These are phyloP conservation scores for Rutpela maculata DNA, from an alignment of 2,888 invertebrate genomes.

Conservation along the genomic window DNA sequence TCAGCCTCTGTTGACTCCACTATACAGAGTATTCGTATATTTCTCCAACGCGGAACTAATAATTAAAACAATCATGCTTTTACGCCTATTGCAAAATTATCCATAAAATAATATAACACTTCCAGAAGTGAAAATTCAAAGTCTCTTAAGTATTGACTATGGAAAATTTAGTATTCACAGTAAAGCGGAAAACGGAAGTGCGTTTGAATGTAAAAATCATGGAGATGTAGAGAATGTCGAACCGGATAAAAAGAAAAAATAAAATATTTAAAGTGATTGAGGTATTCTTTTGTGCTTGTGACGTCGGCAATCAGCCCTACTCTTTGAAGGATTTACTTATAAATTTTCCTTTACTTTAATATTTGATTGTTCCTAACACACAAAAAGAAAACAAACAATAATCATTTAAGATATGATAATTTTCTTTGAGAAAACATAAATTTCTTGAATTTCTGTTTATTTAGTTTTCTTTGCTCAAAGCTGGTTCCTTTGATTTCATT, in stretches of 20 bases:
- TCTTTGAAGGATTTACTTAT: conserved; percentile 25
- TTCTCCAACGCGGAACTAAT: too few species aligned
- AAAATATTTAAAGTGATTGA: conserved; percentile 37
- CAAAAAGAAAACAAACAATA: conserved; percentile 32
- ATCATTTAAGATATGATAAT: conserved; percentile 35
- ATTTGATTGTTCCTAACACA: conserved; percentile 31
- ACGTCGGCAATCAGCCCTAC: conserved; percentile 31
- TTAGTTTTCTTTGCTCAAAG: background rate
- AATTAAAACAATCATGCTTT: too few species aligned
- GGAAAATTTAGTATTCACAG: conserved; percentile 32
- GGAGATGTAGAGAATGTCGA: conserved; percentile 23
- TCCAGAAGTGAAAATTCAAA: background rate
- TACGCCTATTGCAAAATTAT: too few species aligned
- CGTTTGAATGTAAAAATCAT: conserved; percentile 29
- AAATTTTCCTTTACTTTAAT: conserved; percentile 30
- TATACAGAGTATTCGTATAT: too few species aligned
- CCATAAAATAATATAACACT: too few species aligned
- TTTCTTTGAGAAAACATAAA: conserved; percentile 1
- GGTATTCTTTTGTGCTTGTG: conserved; percentile 32
- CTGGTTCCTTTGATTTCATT: conserved; percentile 1
- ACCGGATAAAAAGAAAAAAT: conserved; percentile 33
- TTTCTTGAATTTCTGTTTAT: conserved; percentile 11
- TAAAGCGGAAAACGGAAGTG: conserved; percentile 36
- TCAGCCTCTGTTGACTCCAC: too few species aligned
- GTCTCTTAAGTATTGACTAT: background rate